phyloP scores from a whole-genome alignment of 2,797 vertebrate species.

The Phalloptychus januarius region DNA sequence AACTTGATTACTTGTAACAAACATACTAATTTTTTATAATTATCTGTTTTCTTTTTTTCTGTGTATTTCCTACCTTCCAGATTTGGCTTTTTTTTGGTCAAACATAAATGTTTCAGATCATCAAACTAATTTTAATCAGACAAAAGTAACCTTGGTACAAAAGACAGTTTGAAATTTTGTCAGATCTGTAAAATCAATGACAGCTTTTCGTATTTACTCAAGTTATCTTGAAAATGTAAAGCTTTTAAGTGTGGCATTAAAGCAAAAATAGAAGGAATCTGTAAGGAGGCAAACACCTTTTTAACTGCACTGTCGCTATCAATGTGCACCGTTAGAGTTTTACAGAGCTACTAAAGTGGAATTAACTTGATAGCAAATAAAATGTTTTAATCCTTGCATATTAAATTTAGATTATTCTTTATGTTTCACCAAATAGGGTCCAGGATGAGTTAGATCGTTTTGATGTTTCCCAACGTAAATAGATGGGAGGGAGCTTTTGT shows the following conservation, averaged over 20 bases:
- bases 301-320: neutral
- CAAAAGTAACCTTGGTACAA: neutral
- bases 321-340: neutral
- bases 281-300: neutral
- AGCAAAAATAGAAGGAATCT: neutral
- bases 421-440: neutral
- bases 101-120: neutral
- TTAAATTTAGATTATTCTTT: constrained; percentile 1
- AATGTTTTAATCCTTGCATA: neutral
- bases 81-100: neutral
- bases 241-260: neutral
- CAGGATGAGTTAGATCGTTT: neutral
- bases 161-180: neutral
- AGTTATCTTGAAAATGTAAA: neutral
- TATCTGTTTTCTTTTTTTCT: too few relatives aligned
- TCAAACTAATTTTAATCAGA: neutral
- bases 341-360: neutral
- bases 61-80: neutral
- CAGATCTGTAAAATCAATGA: neutral
- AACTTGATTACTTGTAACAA: too few relatives aligned
- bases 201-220: neutral
- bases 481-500: neutral
- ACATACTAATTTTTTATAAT: too few relatives aligned
- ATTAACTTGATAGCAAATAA: neutral
- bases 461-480: neutral